Conservation (phyloP, 2,797 vertebrate genomes). For the Anguilla obscura region DNA sequence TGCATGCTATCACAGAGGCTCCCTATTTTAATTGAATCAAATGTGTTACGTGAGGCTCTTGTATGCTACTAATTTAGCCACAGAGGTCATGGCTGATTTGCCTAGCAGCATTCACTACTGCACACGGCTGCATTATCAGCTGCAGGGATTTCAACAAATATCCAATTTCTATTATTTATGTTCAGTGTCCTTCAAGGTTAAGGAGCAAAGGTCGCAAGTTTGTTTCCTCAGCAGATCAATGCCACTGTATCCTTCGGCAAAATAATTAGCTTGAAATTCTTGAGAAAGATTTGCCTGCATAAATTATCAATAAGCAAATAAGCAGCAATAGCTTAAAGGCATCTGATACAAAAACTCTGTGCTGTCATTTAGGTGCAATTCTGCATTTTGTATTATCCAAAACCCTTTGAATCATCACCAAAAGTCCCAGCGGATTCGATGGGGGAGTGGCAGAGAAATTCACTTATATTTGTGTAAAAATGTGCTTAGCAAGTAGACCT, state of each 20-base stretch:
- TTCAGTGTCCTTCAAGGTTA: neutral
- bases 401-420: neutral
- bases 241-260: neutral
- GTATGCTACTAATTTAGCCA: neutral
- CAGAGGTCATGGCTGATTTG: slow-evolving; percentile 1
- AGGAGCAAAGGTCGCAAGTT: neutral
- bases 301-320: neutral
- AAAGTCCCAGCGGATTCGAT: neutral
- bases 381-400: neutral
- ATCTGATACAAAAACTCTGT: neutral
- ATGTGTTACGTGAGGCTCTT: neutral
- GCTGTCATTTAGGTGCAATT: neutral
- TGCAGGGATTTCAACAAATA: neutral
- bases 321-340: neutral
- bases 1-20: neutral
- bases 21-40: slow-evolving; percentile 15
- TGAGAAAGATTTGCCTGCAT: neutral
- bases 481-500: neutral
- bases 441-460: neutral
- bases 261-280: neutral
- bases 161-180: neutral
- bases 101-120: neutral
- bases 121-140: neutral
- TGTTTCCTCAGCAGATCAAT: neutral
- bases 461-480: neutral